phyloP scores from a whole-genome alignment of 1,140 invertebrate genomes.

The Sitodiplosis mosellana region DNA sequence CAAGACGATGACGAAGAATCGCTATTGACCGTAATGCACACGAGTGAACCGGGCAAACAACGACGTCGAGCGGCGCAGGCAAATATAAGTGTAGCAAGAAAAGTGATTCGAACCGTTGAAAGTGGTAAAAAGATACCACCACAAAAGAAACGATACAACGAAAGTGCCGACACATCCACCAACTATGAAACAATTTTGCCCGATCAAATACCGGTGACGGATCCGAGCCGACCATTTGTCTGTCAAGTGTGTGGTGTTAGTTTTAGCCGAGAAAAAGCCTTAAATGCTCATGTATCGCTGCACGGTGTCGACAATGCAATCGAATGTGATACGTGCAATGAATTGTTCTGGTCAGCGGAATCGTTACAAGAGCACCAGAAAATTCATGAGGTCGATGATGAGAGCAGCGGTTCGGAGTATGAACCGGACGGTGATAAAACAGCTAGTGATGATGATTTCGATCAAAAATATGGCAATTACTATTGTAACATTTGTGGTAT shows the following conservation, averaged over 20 bases:
- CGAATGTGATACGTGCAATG: conserved; percentile 54
- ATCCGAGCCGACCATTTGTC: conserved; percentile 57
- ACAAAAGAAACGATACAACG: background rate
- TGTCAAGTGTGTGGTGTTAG: conserved; percentile 60
- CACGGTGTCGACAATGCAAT: conserved; percentile 56
- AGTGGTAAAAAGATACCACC: background rate
- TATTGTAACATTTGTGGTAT: conserved; percentile 57
- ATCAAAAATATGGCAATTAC: conserved; percentile 48
- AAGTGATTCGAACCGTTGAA: background rate
- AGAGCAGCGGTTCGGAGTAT: conserved; percentile 23
- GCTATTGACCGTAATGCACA: too few species aligned
- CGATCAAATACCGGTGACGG: conserved; percentile 31
- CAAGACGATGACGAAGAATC: too few species aligned
- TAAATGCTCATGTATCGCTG: conserved; percentile 48
- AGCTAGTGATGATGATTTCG: conserved; percentile 33
- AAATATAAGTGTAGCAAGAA: background rate
- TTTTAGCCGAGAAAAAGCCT: conserved; percentile 60
- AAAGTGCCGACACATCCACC: too few species aligned
- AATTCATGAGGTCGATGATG: conserved; percentile 27
- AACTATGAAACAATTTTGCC: too few species aligned
- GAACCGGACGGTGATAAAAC: conserved; percentile 27
- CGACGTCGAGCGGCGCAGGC: too few species aligned
- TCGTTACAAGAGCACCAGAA: conserved; percentile 45
- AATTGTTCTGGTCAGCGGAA: conserved; percentile 57
- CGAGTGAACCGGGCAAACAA: background rate